Evolutionary conservation across 1,140 invertebrate species (phyloP), one percentile per base, ranked within the genome.

Genomic region (Oncopodura yosiiana): DNA sequence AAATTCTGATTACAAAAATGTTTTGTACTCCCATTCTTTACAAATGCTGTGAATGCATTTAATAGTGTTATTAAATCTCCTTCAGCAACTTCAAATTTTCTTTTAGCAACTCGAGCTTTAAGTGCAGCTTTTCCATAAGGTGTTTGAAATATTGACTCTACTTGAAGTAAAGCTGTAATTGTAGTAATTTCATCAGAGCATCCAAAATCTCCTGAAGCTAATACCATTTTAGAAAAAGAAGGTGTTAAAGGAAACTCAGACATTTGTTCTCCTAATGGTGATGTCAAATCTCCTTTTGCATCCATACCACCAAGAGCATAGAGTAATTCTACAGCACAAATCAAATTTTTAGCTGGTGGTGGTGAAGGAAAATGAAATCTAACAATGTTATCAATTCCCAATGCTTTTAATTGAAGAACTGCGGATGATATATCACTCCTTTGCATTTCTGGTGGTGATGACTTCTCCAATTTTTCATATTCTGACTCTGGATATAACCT

Each of bases 61-160:
- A 98, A 71, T 49, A 91, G 75, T 3, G 94, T 95, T 2, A 98
- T 74, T 23, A 96, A 77, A 74, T 99, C 95, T 0, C 95, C 95
- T 74, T 99, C 93, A 24, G 81, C 81, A 4, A 94, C 93, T 74
- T 94, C 81, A 68, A 94, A 94, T 55, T 83, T 78, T 18, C 87
- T 71, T 68, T 82, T 84, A 4, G 78, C 78, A 9, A 86, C 71
- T 58, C 83, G 77, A 23, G 81, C 79, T 63, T 78, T 80, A 37
- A 82, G 73, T 29, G 76, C 70, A 1, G 73, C 75, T 50, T 78
- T 76, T 16, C 78, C 76, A 0, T 75, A 71, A 0, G 86, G 83
- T 23, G 77, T 77, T n/a, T 82, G 72, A 66, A 92, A 93, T 3
- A 95, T 76, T 61, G 85, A 84, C 70, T 95, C 84, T 6, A 97